Evolutionary conservation across 2,888 invertebrate species (phyloP), one percentile per base, ranked within the genome.

Genomic region (Scrobipalpa costella): DNA sequence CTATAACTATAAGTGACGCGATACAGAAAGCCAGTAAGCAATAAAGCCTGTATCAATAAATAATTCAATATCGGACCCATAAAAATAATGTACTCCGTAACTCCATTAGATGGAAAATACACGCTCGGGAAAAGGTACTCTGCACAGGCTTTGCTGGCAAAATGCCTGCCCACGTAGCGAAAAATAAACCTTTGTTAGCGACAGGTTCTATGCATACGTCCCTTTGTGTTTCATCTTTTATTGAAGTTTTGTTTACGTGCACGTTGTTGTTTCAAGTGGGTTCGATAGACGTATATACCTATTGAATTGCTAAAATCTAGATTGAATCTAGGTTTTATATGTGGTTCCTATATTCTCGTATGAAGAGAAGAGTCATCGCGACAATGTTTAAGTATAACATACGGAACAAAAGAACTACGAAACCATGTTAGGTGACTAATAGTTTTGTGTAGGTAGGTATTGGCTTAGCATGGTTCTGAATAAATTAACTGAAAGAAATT

Each of bases 151-250:
- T 40, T 40, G 40, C 40, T 40, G 40, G 40, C 40, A 40, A 1
- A n/a, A 2, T 40, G 40, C 40, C 40, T 9, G 40, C 40, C 40
- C 40, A 40, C 40, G 13, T 13, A 40, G 40, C 40, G 13, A 40
- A 40, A 38, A 2, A 40, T 13, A 40, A 13, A 40, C 40, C 40
- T 40, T 11, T 40, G 40, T 40, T 13, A n/a, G 40, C 40, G 40
- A 40, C 40, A 40, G 40, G 40, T 40, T 40, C 40, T 13, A 40
- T 40, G 40, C 40, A 40, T 40, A 40, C 40, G 40, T 13, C 40
- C 40, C 40, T 40, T 40, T 13, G 40, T 40, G 40, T n/a, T 40
- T 40, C n/a, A 40, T 40, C 40, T n/a, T 40, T 40, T 40, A 40
- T 40, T 40, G 40, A 2, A 40, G 40, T n/a, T 40, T 40, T 40